phyloP scores from a whole-genome alignment of 2,113 vertebrate species.

The Mastomys coucha region DNA sequence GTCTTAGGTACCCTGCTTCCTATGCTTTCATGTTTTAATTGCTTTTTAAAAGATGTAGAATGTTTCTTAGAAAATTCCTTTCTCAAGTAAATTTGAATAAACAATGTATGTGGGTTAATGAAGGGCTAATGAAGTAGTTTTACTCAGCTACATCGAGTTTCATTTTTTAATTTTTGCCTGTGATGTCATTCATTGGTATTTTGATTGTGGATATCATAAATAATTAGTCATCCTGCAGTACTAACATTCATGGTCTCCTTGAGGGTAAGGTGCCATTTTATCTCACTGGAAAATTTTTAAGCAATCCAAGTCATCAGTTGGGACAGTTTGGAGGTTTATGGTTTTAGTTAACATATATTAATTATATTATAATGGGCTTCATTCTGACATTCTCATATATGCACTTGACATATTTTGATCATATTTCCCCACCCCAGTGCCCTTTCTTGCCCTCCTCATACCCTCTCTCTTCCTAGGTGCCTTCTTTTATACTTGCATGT shows the following conservation, averaged over 20 bases:
- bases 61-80: constrained; percentile 36
- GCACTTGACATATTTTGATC: not conserved
- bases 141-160: constrained; percentile 58
- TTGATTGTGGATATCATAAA: not conserved
- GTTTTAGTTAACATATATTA: not conserved
- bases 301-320: not conserved
- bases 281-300: constrained; percentile 49
- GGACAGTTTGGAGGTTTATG: not conserved
- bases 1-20: not conserved
- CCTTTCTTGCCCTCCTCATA: not conserved
- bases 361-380: not conserved
- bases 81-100: constrained; percentile 69
- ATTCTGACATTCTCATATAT: not conserved
- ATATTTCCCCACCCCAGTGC: not conserved
- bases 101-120: constrained; percentile 60
- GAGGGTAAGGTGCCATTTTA: not conserved
- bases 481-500: not conserved
- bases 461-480: not conserved
- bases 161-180: constrained; percentile 55
- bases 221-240: not conserved
- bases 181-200: constrained; percentile 56
- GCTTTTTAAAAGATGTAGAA: constrained; percentile 38
- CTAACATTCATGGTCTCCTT: not conserved
- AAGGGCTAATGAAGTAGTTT: constrained; percentile 31
- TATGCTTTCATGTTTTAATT: not conserved